Evolutionary conservation across 1,140 invertebrate genomes (phyloP).

Genomic region (Micrasema minimum): DNA sequence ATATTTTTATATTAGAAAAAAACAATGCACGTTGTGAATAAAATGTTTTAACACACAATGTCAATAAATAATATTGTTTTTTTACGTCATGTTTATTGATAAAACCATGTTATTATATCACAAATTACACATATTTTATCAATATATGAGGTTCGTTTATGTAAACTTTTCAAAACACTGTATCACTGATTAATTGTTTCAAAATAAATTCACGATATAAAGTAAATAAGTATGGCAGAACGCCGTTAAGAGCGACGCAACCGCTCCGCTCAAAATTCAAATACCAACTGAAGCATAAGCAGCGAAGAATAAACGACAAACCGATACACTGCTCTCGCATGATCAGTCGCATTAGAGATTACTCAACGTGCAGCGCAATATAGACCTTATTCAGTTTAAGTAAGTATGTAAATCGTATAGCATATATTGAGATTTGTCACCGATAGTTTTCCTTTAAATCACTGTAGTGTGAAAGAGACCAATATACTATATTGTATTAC

Average conservation of each 20-base stretch:
- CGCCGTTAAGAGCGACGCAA: conserved; percentile 25
- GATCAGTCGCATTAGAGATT: conserved; percentile 37
- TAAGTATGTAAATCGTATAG: not conserved
- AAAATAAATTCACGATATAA: conserved; percentile 21
- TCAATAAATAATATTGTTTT: conserved; percentile 5
- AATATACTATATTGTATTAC: too few relatives aligned
- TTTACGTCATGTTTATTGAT: not conserved
- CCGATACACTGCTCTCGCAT: conserved; percentile 42
- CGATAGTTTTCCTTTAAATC: conserved; percentile 2
- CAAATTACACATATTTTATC: not conserved
- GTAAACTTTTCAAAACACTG: not conserved
- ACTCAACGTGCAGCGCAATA: not conserved
- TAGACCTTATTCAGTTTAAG: not conserved
- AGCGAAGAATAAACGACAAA: conserved; percentile 26
- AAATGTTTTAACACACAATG: too few relatives aligned
- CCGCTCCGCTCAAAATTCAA: not conserved
- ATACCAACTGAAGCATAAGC: conserved; percentile 48
- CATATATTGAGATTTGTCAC: not conserved
- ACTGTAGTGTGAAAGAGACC: conserved; percentile 27
- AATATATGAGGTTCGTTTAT: not conserved
- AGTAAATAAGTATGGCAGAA: conserved; percentile 11
- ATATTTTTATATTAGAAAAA: too few relatives aligned
- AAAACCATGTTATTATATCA: not conserved
- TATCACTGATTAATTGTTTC: conserved; percentile 12
- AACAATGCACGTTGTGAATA: too few relatives aligned